These are phyloP conservation scores for Merluccius polli DNA, from an alignment of 2,797 vertebrate species.

Conservation along the genomic window DNA sequence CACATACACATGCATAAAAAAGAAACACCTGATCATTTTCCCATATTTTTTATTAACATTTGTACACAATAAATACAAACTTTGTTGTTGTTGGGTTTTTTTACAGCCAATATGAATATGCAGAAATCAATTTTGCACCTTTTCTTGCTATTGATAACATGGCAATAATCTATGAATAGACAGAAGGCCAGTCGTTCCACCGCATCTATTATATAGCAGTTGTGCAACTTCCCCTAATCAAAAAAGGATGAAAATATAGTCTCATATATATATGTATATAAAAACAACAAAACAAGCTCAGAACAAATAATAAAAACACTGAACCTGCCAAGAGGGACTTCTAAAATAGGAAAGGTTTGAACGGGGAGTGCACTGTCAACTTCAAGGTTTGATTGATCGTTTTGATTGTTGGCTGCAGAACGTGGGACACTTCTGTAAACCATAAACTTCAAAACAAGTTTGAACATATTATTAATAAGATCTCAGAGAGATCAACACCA, in stretches of 20 bases:
- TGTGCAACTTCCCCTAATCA: conserved; percentile 76
- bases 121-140: conserved; percentile 78
- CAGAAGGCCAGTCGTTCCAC: conserved; percentile 75
- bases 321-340: conserved; percentile 32
- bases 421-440: conserved; percentile 56
- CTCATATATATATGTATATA: conserved; percentile 33
- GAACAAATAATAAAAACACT: conserved; percentile 59
- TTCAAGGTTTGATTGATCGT: conserved; percentile 14
- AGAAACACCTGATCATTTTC: conserved; percentile 31
- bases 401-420: conserved; percentile 7
- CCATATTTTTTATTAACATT: conserved; percentile 95
- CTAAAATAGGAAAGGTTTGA: conserved; percentile 36
- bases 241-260: conserved; percentile 76
- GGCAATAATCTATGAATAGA: conserved; percentile 73
- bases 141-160: conserved; percentile 79
- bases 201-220: conserved; percentile 74
- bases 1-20: background rate
- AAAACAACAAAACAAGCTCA: conserved; percentile 21
- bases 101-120: conserved; percentile 94
- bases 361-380: conserved; percentile 33
- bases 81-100: conserved; percentile 92
- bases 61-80: conserved; percentile 99
- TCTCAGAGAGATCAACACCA: conserved; percentile 84
- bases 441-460: conserved; percentile 91
- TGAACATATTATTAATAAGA: conserved; percentile 77